A percentile compares a stretch with the other conserved stretches of the same genome.
Evolutionary conservation across 30 jellyfish, hydroid and myxozoan genomes (phyloP).

Genomic region (Hydra vulgaris): DNA sequence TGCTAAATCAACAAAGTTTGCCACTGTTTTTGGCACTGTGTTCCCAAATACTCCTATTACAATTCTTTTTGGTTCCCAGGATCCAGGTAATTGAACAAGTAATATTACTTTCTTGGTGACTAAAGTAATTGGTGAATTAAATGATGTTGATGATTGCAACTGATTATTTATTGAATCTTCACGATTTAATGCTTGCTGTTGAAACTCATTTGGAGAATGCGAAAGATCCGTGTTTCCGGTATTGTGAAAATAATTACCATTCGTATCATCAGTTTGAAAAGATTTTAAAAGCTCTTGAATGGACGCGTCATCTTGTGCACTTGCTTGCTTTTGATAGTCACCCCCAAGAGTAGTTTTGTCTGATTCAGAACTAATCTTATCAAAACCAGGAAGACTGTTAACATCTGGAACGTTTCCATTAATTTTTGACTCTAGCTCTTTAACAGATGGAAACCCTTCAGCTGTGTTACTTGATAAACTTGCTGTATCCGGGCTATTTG

Average conservation of each 20-base stretch:
- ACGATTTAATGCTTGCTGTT: neutral
- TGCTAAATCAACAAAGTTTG: constrained; percentile 52
- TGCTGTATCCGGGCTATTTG: neutral
- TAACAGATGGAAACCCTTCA: constrained; percentile 1
- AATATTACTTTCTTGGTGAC: constrained; percentile 24
- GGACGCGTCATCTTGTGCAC: constrained; percentile 21
- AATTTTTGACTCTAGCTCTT: constrained; percentile 1
- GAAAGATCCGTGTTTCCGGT: constrained; percentile 13
- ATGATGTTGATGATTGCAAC: neutral
- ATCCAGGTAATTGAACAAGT: constrained; percentile 72
- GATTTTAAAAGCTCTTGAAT: constrained; percentile 20
- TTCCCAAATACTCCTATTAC: constrained; percentile 92
- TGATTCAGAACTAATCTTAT: constrained; percentile 5
- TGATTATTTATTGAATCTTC: neutral
- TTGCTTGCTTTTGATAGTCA: constrained; percentile 19
- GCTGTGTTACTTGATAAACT: neutral
- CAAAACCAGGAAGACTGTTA: neutral
- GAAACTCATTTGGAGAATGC: constrained; percentile 5
- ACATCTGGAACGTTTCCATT: constrained; percentile 5
- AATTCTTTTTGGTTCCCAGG: constrained; percentile 55
- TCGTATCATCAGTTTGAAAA: constrained; percentile 25
- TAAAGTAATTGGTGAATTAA: constrained; percentile 3
- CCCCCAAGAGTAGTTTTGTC: constrained; percentile 5
- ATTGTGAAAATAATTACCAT: constrained; percentile 21
- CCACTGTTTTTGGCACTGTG: constrained; percentile 91